Evolutionary conservation across 1,140 invertebrate genomes (phyloP), one percentile per base, ranked within the genome.

Genomic region (Lanistes nyassanus): DNA sequence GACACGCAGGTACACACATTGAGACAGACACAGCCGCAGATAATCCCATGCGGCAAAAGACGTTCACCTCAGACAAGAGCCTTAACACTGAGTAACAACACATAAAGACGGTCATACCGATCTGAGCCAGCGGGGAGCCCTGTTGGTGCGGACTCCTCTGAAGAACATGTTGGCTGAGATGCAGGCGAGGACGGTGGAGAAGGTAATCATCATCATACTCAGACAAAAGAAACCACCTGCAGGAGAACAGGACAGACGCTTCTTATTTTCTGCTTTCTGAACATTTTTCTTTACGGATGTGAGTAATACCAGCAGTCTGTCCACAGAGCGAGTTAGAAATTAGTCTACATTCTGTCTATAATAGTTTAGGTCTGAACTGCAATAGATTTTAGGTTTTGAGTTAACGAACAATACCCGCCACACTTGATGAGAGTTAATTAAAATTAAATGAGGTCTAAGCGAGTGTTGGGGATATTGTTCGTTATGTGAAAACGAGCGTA

Each of bases 151-250:
- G 47, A 87, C 88, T 34, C 86, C 88, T 65, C 88, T 77, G 82
- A 89, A 88, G 78, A 87, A 88, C 76, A 90, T 84, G 71, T 90
- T 88, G 62, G 89, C 87, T 19, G 89, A 87, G 26, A 89, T 84
- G 39, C 83, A 84, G 11, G 87, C 86, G 16, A 88, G 78, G 42
- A 89, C 86, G 19, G 88, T 86, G 0, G 89, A 90, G 72, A 89
- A 64, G 0, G 89, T 89, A 39, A 90, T 90, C 82, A 90, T 81
- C 13, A 88, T 78, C 89, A 90, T 89, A 74, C 89, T 90, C 58
- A 89, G 75, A 77, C 89, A 90, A 77, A 88, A 90, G 75, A 89
- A 90, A 13, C 86, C 87, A 37, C 89, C 89, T 90, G 80, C n/a
- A 84, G 82, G 67, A n/a, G 78, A n/a, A 51, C 7, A 21, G 65